Base-by-base conservation (phyloP, 2,113 vertebrate genomes). In the Poeciliopsis occidentalis region DNA sequence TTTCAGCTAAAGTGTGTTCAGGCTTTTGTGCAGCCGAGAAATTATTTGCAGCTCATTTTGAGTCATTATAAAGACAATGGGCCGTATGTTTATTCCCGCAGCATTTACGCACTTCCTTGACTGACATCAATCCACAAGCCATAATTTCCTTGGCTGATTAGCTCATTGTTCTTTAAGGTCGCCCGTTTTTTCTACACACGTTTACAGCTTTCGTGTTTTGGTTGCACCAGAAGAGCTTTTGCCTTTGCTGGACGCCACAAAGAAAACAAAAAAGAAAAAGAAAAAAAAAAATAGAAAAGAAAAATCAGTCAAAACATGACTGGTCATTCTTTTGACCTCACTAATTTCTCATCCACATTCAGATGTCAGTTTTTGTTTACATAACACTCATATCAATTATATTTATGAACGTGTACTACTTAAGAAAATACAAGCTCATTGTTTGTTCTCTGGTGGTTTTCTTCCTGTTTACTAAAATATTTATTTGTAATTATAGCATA, bases 101-200 rank as follows among this genome's bases (percentile, higher is more conserved):
- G 71, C 64, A 70, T 88, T 41, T 85, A 82, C 75, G 79, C 83
- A 86, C 85, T 84, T 90, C 85, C 87, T 72, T 17, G 60, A 74
- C 80, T 90, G 92, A 93, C 90, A 86, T 90, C 88, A 91, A 87
- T 61, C 39, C 71, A 72, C 74, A 87, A 88, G 82, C 74, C 82
- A 70, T 88, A 74, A 89, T 92, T 92, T 93, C 87, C 92, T 90
- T 68, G 79, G 65, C 83, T 91, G 88, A 93, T 92, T 88, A 91
- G 84, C 78, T 80, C 73, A 91, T 93, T 93, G 92, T 93, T 90
- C 86, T 79, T 41, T 26, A 69, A 62, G 60, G 57, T 67, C 5
- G 30, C 66, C 71, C 85, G 78, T 78, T 75, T 91, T 80, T 89
- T 76, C 34, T 22, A 34, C 74, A 62, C 76, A 75, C 67, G 82